Evolutionary conservation across 2,888 invertebrate genomes (phyloP).

Genomic region (Callosobruchus maculatus): DNA sequence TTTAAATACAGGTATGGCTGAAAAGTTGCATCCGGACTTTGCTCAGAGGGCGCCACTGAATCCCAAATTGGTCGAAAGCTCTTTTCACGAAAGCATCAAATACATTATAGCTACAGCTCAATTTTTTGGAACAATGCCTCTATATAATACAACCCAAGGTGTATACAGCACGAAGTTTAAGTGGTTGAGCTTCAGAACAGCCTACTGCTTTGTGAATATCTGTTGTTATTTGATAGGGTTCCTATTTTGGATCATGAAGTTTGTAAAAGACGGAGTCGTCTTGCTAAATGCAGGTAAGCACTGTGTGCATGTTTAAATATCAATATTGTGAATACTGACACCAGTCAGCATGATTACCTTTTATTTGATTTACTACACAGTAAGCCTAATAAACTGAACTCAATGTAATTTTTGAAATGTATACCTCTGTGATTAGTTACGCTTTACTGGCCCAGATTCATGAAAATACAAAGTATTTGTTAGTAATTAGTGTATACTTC

Average conservation of each 20-base stretch:
- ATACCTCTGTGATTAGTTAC: too few relatives aligned
- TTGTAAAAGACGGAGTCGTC: constrained; percentile 32
- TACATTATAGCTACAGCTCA: constrained; percentile 35
- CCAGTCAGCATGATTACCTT: too few relatives aligned
- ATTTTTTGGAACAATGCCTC: constrained; percentile 40
- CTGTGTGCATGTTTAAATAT: background rate
- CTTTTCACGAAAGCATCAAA: constrained; percentile 33
- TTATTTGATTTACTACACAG: too few relatives aligned
- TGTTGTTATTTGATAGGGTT: constrained; percentile 27
- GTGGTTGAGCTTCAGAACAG: constrained; percentile 31
- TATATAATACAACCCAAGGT: constrained; percentile 27
- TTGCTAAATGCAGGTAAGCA: constrained; percentile 37
- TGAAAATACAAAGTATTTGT: too few relatives aligned
- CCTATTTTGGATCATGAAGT: constrained; percentile 33
- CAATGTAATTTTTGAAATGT: too few relatives aligned
- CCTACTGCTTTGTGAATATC: constrained; percentile 32
- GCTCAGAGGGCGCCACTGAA: background rate
- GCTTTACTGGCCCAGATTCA: too few relatives aligned
- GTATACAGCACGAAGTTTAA: constrained; percentile 30
- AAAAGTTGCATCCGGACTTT: background rate
- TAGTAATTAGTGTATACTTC: too few relatives aligned
- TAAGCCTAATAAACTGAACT: too few relatives aligned
- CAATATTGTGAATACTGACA: too few relatives aligned
- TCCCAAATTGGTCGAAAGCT: background rate
- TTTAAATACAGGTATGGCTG: background rate